These are phyloP conservation scores for Apamea monoglypha DNA, from an alignment of 2,888 invertebrate species.

Conservation along the genomic window DNA sequence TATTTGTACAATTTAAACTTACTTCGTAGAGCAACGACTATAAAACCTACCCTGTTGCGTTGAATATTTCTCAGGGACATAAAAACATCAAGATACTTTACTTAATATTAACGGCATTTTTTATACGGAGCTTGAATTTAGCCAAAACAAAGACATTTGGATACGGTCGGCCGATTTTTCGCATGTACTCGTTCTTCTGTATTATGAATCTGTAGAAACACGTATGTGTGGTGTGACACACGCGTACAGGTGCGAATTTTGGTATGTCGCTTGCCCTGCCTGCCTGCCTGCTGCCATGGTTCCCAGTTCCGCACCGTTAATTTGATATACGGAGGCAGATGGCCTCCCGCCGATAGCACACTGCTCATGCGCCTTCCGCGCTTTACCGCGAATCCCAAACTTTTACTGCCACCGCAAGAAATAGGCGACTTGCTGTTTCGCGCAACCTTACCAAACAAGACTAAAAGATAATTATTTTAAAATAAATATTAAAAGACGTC, in stretches of 20 bases:
- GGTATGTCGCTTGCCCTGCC: constrained; percentile 69
- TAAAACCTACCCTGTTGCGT: constrained; percentile 48
- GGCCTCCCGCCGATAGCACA: constrained; percentile 77
- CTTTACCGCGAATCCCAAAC: constrained; percentile 68
- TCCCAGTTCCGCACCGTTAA: constrained; percentile 84
- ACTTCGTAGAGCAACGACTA: constrained; percentile 23
- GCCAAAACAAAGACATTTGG: constrained; percentile 74
- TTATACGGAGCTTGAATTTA: constrained; percentile 66
- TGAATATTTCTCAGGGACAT: constrained; percentile 49
- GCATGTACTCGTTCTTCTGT: constrained; percentile 66
- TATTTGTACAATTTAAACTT: constrained; percentile 67
- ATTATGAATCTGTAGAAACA: constrained; percentile 24
- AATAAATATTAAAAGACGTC: constrained; percentile 1
- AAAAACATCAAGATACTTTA: constrained; percentile 61
- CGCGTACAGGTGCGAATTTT: constrained; percentile 79
- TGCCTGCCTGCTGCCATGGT: constrained; percentile 52
- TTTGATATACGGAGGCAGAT: constrained; percentile 83
- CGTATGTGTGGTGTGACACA: constrained; percentile 58
- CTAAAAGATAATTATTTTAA: neutral
- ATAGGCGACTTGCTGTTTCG: constrained; percentile 46
- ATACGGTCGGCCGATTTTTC: constrained; percentile 74
- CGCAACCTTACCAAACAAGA: neutral
- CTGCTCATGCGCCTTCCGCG: constrained; percentile 67
- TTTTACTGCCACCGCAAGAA: constrained; percentile 50
- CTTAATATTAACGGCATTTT: constrained; percentile 56